Evolutionary conservation across 2,113 vertebrate species (phyloP), one percentile per base, ranked within the genome.

Genomic region (Sturnus vulgaris): DNA sequence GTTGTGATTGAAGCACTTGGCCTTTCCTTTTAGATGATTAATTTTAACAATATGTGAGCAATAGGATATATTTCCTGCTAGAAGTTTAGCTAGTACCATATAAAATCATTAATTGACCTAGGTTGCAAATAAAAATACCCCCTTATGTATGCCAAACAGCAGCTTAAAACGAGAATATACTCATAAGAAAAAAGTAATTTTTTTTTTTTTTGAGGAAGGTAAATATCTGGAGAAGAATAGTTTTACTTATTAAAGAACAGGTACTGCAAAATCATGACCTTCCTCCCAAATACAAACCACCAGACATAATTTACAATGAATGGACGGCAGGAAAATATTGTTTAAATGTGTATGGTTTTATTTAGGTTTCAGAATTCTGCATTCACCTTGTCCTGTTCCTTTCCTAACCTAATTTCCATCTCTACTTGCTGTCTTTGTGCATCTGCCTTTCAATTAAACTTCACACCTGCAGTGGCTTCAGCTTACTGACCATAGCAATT

Each of bases 361-460:
- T 86, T 76, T 86, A 56, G 13, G 47, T 70, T 92, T 78, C 39
- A 77, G 39, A 77, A 61, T 90, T 86, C 50, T 86, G 24, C 47
- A 72, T 81, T 93, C 69, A 78, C 71, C 89, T 96, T 95, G 68
- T 35, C 47, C 25, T 83, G 56, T 81, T 95, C 22, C 12, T 86
- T 92, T 78, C 30, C 44, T 78, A 90, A 78, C 44, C 60, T 92
- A 49, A 95, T 97, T 94, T 94, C 56, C 44, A 81, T 57, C 24
- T 86, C 64, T 91, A 73, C 79, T 68, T 94, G 79, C 90, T 94
- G 85, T 86, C 79, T 77, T 92, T 88, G 76, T 81, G 31, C 68
- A 90, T 93, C 84, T 95, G 92, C 71, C 35, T 91, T 80, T 69
- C 84, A 88, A 49, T 91, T 95, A 95, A 93, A 85, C 22, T 53